Conservation (phyloP, 2,797 vertebrate genomes). For the Threskiornis aethiopicus region DNA sequence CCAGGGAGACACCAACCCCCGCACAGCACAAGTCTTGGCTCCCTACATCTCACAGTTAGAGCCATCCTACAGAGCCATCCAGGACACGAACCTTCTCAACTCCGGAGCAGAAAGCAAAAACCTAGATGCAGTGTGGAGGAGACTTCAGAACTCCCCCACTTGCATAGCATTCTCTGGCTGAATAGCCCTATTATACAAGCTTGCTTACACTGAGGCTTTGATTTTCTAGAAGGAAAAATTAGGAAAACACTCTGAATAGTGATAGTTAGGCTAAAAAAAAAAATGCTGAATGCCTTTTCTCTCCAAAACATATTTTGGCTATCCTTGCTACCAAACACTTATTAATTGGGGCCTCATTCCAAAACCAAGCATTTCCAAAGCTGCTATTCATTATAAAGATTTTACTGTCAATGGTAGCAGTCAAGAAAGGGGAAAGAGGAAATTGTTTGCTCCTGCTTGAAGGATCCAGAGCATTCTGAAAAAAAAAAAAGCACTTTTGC, state of each 20-base stretch:
- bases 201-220: neutral
- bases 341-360: neutral
- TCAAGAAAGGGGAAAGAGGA: neutral
- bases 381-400: neutral
- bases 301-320: neutral
- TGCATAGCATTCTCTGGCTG: neutral
- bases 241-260: neutral
- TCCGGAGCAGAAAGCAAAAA: neutral
- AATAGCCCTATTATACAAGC: neutral
- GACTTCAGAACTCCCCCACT: neutral
- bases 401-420: neutral
- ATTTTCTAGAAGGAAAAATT: neutral
- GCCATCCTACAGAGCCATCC: neutral
- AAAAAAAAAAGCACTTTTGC: neutral
- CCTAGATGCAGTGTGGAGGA: neutral
- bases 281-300: neutral
- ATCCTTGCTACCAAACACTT: neutral
- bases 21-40: neutral
- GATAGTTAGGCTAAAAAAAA: constrained; percentile 4
- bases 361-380: neutral
- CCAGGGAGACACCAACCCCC: neutral
- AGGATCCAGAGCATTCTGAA: neutral
- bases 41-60: neutral
- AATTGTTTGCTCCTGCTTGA: neutral
- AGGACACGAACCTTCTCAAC: neutral